Conservation (phyloP, 2,888 invertebrate species). For the Cantharis nigra region DNA sequence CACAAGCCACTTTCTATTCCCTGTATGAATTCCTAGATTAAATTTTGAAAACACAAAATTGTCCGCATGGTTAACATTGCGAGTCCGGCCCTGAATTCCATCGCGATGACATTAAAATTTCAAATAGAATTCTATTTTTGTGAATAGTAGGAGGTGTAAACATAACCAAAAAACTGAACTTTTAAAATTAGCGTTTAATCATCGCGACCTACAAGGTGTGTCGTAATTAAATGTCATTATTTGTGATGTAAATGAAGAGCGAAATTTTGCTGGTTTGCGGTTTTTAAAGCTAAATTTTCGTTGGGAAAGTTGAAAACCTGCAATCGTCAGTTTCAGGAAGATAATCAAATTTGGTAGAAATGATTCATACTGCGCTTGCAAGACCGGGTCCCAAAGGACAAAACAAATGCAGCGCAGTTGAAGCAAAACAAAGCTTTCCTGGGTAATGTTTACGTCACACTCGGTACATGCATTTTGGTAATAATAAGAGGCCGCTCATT, state of each 20-base stretch:
- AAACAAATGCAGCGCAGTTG: background rate
- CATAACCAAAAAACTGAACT: background rate
- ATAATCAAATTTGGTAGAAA: background rate
- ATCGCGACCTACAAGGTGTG: background rate
- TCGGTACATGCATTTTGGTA: background rate
- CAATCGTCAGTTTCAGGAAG: background rate
- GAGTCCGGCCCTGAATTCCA: background rate
- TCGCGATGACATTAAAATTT: background rate
- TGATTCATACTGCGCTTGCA: background rate
- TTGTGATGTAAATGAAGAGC: background rate
- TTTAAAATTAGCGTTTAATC: background rate
- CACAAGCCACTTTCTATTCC: no score
- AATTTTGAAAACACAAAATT: background rate
- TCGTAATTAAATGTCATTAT: background rate
- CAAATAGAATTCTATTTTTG: background rate
- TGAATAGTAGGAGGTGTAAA: background rate
- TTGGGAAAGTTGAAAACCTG: background rate
- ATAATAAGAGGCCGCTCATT: background rate
- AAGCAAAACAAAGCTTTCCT: background rate
- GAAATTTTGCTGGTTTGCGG: background rate
- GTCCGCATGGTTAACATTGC: background rate
- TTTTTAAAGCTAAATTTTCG: background rate
- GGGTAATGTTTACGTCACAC: background rate
- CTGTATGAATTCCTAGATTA: no score
- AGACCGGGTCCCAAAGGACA: background rate